Conservation (phyloP, 2,888 invertebrate species). For the Scrobipalpa costella region DNA sequence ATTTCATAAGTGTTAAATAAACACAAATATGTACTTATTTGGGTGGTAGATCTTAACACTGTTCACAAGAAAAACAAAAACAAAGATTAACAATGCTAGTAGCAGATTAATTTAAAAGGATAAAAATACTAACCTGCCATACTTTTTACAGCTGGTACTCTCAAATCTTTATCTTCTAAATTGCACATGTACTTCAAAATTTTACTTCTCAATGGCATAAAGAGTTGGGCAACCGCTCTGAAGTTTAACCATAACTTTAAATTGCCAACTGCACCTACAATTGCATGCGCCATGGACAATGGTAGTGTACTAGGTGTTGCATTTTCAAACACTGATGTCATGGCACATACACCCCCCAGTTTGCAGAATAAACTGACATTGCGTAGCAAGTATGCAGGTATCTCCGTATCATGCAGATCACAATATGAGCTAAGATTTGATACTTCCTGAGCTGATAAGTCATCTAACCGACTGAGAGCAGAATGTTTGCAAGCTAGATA, state of each 20-base stretch:
- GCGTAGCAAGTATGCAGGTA: conserved; percentile 92
- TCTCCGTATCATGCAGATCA: conserved; percentile 96
- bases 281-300: conserved; percentile 93
- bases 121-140: conserved; percentile 92
- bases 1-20: too few species aligned
- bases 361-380: conserved; percentile 98
- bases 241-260: conserved; percentile 96
- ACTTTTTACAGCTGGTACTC: conserved; percentile 92
- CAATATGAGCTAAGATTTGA: conserved; percentile 89
- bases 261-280: conserved; percentile 95
- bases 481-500: conserved; percentile 94
- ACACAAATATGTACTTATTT: too few species aligned
- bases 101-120: not conserved
- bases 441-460: conserved; percentile 92
- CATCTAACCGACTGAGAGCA: conserved; percentile 89
- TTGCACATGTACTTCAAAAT: conserved; percentile 97
- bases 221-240: conserved; percentile 92
- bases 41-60: too few species aligned
- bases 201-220: conserved; percentile 92
- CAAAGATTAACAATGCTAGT: not conserved
- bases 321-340: conserved; percentile 92
- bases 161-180: conserved; percentile 93
- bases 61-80: too few species aligned
- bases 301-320: conserved; percentile 88
- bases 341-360: conserved; percentile 92